These are phyloP conservation scores for Bubo blakistoni DNA, from an alignment of 2,113 vertebrate species.

Conservation along the genomic window DNA sequence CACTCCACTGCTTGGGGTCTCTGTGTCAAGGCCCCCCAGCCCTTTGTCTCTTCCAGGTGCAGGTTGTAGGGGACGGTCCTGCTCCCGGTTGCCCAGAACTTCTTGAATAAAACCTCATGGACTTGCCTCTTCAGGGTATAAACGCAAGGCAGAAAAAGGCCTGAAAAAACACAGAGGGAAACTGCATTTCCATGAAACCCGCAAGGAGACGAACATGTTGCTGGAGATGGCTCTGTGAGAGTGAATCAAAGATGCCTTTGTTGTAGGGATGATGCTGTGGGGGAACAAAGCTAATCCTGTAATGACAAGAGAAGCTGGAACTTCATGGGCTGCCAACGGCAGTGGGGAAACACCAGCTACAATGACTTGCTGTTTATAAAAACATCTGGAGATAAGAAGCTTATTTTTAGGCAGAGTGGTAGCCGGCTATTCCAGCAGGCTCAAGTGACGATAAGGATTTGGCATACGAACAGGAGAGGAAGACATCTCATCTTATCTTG, in stretches of 20 bases:
- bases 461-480: not conserved
- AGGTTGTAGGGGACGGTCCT: not conserved
- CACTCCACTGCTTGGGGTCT: not conserved
- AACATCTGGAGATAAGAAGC: constrained; percentile 14
- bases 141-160: not conserved
- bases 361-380: not conserved
- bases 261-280: not conserved
- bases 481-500: not conserved
- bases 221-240: not conserved
- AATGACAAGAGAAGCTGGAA: not conserved
- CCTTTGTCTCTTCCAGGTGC: not conserved
- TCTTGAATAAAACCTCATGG: not conserved
- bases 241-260: not conserved
- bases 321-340: not conserved
- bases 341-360: not conserved
- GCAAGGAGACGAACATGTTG: not conserved
- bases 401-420: constrained; percentile 3
- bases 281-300: not conserved
- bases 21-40: too few relatives aligned
- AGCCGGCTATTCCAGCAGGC: not conserved
- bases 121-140: not conserved
- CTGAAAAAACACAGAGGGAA: not conserved
- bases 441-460: not conserved
- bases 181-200: not conserved
- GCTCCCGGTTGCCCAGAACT: not conserved